Evolutionary conservation across 2,113 vertebrate species (phyloP).

Genomic region (Oxyura jamaicensis): DNA sequence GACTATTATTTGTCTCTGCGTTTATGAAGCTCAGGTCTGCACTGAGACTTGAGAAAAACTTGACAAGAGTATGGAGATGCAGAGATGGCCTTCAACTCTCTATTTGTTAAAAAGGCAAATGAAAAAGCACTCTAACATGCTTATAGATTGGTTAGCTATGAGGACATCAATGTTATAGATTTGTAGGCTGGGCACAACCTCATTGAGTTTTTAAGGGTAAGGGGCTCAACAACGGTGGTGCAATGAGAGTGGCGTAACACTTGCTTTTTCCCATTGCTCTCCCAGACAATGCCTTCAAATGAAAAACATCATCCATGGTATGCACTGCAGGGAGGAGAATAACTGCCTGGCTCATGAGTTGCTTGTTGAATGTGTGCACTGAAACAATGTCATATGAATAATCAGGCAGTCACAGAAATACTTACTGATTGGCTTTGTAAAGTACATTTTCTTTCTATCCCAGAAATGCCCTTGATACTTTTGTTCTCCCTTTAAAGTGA

Average conservation of each 20-base stretch:
- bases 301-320: not conserved
- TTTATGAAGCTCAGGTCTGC: not conserved
- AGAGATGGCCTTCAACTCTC: not conserved
- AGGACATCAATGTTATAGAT: not conserved
- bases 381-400: not conserved
- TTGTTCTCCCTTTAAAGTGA: not conserved
- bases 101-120: not conserved
- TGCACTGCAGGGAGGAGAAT: not conserved
- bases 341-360: not conserved
- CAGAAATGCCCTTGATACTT: slow-evolving; percentile 2
- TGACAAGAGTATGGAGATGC: not conserved
- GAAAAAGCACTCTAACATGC: not conserved
- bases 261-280: not conserved
- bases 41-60: not conserved
- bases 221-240: not conserved
- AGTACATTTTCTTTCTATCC: not conserved
- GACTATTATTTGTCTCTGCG: not conserved
- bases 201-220: not conserved
- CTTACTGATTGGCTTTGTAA: not conserved
- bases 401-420: not conserved
- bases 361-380: not conserved
- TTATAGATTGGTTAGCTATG: not conserved
- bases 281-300: not conserved
- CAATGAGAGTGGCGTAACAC: not conserved
- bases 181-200: not conserved